These are phyloP conservation scores for Stenchaetothrips biformis DNA, from an alignment of 2,888 invertebrate genomes.

Conservation along the genomic window DNA sequence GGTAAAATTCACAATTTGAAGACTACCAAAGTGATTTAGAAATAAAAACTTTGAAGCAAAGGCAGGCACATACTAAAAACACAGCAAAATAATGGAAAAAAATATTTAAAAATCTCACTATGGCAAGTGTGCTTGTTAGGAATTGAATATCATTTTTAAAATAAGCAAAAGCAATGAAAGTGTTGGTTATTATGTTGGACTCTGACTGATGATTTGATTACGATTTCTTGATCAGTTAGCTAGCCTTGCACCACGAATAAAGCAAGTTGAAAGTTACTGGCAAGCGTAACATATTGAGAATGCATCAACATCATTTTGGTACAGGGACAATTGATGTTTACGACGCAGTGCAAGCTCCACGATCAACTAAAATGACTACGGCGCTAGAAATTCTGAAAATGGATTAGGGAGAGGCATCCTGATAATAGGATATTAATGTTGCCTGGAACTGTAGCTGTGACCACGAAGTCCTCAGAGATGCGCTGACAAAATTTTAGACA, in stretches of 20 bases:
- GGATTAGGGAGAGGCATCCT: not conserved
- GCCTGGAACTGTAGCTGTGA: not conserved
- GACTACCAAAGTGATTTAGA: no score
- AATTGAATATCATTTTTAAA: not conserved
- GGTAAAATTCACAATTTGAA: not conserved
- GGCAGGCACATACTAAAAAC: not conserved
- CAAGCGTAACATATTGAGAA: not conserved
- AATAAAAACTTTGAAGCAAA: not conserved
- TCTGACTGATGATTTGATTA: slow-evolving; percentile 31
- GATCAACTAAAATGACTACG: not conserved
- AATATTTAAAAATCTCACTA: not conserved
- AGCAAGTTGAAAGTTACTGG: not conserved
- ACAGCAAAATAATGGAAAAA: not conserved
- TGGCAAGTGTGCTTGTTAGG: not conserved
- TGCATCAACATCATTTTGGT: not conserved
- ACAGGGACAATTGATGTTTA: not conserved
- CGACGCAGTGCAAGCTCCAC: not conserved
- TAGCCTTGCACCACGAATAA: not conserved
- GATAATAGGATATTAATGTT: not conserved
- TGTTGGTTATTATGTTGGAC: slow-evolving; percentile 2
- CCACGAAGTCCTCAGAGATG: not conserved
- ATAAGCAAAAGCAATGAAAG: not conserved
- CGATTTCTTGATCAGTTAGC: not conserved
- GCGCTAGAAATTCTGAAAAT: slow-evolving; percentile 12
- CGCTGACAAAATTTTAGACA: slow-evolving; percentile 37